These are phyloP conservation scores for Chrysomela aeneicollis DNA, from an alignment of 2,888 invertebrate species.

Conservation along the genomic window DNA sequence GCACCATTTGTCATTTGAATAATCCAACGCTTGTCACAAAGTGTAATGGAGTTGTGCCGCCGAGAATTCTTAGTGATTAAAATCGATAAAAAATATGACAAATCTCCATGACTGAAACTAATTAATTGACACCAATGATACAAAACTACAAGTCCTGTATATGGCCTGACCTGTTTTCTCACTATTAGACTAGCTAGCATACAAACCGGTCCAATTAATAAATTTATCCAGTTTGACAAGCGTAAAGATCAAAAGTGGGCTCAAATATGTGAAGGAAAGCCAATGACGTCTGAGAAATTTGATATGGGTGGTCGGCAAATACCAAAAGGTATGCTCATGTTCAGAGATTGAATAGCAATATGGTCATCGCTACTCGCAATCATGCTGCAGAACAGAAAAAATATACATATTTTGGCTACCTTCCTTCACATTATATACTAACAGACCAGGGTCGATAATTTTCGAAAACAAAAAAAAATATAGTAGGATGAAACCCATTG, in stretches of 20 bases:
- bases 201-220: background rate
- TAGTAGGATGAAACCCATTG: no score
- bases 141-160: background rate
- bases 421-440: no score
- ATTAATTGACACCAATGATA: background rate
- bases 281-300: background rate
- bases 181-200: background rate
- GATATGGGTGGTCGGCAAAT: conserved; percentile 5
- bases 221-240: background rate
- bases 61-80: no score
- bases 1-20: no score
- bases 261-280: background rate
- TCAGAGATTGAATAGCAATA: background rate
- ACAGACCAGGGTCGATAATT: no score
- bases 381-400: no score
- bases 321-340: background rate
- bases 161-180: background rate
- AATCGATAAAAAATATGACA: background rate
- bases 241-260: background rate
- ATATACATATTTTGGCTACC: no score
- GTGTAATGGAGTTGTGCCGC: no score
- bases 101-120: background rate
- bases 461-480: no score
- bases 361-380: background rate
- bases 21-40: no score